Base-by-base conservation (phyloP, 2,113 vertebrate genomes). In the Calidris pugnax region DNA sequence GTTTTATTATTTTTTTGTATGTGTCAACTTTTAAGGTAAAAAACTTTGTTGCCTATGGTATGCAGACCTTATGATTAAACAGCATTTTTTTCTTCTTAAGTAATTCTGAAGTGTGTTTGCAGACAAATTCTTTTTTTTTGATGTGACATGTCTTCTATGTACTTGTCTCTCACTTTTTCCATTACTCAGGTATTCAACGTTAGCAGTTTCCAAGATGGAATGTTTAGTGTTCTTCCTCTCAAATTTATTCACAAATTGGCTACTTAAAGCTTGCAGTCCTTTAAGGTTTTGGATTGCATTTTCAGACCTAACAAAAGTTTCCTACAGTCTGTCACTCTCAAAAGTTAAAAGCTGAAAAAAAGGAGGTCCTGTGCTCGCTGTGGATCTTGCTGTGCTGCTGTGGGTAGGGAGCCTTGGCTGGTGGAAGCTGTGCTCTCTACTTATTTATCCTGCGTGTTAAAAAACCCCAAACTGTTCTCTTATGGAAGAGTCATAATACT, bases 131-230 rank as follows among this genome's bases (percentile, higher is more conserved):
- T 30, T 71, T 89, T 71, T 75, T 93, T 78, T 91, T 23, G n/a
- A 28, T 32, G 62, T 27, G 21, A 27, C 59, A 28, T 53, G 30
- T 66, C 66, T 67, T 62, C 75, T 85, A 10, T 39, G 19, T 64
- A 6, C 51, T 85, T 45, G 35, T 39, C 28, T 91, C 79, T 95
- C 74, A 72, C 17, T 95, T 91, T 93, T 94, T 95, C 90, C 89
- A 74, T 96, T 93, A 89, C 88, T 87, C 47, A 39, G 16, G 33
- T 85, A 90, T 89, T 89, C 90, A 63, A 3, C 60, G 20, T 37
- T 6, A 71, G 6, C 35, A 56, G 32, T 11, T 75, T 81, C 66
- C 53, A 37, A 23, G 30, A 41, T 8, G 27, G n/a, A 37, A 43
- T 47, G 43, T 37, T 69, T 16, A 11, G 2, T 33, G 26, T 32